Evolutionary conservation across 2,888 invertebrate genomes (phyloP).

Genomic region (Cotesia congregata): DNA sequence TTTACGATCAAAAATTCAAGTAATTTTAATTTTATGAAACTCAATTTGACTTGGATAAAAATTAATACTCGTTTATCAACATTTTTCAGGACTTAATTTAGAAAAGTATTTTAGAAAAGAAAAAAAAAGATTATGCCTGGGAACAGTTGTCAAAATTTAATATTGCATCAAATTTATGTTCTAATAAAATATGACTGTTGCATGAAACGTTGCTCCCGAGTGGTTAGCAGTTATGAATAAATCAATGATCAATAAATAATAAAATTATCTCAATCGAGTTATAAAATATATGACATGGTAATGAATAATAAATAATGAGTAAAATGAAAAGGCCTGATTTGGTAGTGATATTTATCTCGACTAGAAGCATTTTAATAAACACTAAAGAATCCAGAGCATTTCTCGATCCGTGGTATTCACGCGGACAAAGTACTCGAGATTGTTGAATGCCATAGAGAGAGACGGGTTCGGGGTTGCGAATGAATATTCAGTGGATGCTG

Average conservation of each 20-base stretch:
- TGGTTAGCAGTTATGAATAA: too few relatives aligned
- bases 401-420: slow-evolving; percentile 38
- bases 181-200: too few relatives aligned
- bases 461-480: slow-evolving; percentile 50
- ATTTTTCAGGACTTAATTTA: too few relatives aligned
- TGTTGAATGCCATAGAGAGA: slow-evolving; percentile 53
- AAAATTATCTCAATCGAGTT: not conserved
- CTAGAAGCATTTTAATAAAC: slow-evolving; percentile 47
- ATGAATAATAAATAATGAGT: not conserved
- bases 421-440: slow-evolving; percentile 58
- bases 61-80: too few relatives aligned
- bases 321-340: not conserved
- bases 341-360: not conserved
- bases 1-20: too few relatives aligned
- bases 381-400: slow-evolving; percentile 43
- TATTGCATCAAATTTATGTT: too few relatives aligned
- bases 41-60: too few relatives aligned
- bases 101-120: too few relatives aligned
- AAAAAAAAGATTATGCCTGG: too few relatives aligned
- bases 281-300: not conserved
- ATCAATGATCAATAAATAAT: not conserved
- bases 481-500: slow-evolving; percentile 63
- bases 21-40: too few relatives aligned
- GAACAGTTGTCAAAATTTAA: too few relatives aligned
- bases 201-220: too few relatives aligned